phyloP scores from a whole-genome alignment of 2,888 invertebrate genomes.

The Microctonus hyperodae region DNA sequence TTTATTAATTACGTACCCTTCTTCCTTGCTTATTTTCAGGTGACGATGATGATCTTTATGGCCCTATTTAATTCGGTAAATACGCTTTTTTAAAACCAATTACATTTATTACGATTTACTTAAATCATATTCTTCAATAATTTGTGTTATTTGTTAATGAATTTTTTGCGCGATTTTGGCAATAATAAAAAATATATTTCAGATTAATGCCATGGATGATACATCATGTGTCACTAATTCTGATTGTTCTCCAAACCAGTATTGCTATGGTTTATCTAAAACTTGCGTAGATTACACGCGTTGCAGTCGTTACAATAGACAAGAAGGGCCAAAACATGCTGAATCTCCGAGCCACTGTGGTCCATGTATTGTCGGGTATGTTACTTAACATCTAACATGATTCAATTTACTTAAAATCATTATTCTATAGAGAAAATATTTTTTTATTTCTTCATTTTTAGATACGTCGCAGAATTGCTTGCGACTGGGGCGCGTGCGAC shows the following conservation, averaged over 20 bases:
- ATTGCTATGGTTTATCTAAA: conserved; percentile 43
- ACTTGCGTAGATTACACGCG: conserved; percentile 43
- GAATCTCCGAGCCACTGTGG: conserved; percentile 45
- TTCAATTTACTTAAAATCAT: background rate
- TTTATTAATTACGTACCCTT: background rate
- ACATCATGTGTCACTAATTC: conserved; percentile 38
- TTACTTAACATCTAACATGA: conserved; percentile 2
- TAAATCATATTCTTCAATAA: background rate
- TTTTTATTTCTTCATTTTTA: conserved; percentile 26
- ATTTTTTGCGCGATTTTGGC: conserved; percentile 24
- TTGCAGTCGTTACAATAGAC: conserved; percentile 41
- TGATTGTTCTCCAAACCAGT: conserved; percentile 42
- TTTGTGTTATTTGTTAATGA: background rate
- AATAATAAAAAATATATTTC: conserved; percentile 33
- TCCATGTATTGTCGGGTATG: conserved; percentile 42
- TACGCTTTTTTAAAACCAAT: background rate
- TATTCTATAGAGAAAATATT: background rate
- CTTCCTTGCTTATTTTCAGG: conserved; percentile 32
- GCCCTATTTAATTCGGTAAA: conserved; percentile 32
- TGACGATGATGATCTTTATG: conserved; percentile 22
- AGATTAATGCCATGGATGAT: conserved; percentile 37
- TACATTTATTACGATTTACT: background rate
- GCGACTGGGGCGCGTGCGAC: conserved; percentile 35
- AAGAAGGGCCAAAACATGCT: conserved; percentile 37
- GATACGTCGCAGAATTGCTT: conserved; percentile 38